Base-by-base conservation (phyloP, 1,140 invertebrate species). In the Andrena cerasifolii region DNA sequence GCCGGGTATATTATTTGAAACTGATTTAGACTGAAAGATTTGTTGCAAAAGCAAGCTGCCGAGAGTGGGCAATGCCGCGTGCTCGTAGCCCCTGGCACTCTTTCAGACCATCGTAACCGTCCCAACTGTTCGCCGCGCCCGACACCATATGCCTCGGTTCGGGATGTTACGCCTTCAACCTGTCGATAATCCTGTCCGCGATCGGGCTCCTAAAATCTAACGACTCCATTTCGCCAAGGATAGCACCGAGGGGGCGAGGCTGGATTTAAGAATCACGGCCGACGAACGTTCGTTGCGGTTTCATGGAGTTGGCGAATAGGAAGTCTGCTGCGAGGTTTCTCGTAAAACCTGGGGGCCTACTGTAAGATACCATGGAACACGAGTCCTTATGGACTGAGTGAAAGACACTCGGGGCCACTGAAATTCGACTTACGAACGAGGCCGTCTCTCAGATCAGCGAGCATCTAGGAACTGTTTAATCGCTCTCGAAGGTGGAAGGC, bases 21-120 rank as follows among this genome's bases (percentile, higher is more conserved):
- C 89, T 91, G 90, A 92, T 90, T 92, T 90, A 89, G 90, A 92
- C 89, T 86, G 89, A 88, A 88, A 91, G 90, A 92, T 91, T 91
- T 91, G 90, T 92, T 89, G 89, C 85, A 90, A 90, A 87, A 83
- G 80, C 72, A 75, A 74, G 59, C 68, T 59, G 72, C 74, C 76
- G 71, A 72, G 82, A 77, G 77, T 71, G 76, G 70, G 49, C 82
- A 74, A 67, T 56, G 77, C 78, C 79, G 4, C n/a, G 33, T 58
- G 78, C 40, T 82, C 51, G 49, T 75, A 49, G 80, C 82, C 82
- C 18, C 80, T 43, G 82, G 82, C 82, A 47, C 56, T 79, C 63
- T 68, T 51, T 78, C 80, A 66, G 12, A 80, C 53, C 80, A 63
- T 80, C 79, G 80, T 80, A 82, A 77, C 78, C 63, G 65, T 86